Conservation (phyloP, 2,888 invertebrate genomes). For the Hirtodrosophila confusa region DNA sequence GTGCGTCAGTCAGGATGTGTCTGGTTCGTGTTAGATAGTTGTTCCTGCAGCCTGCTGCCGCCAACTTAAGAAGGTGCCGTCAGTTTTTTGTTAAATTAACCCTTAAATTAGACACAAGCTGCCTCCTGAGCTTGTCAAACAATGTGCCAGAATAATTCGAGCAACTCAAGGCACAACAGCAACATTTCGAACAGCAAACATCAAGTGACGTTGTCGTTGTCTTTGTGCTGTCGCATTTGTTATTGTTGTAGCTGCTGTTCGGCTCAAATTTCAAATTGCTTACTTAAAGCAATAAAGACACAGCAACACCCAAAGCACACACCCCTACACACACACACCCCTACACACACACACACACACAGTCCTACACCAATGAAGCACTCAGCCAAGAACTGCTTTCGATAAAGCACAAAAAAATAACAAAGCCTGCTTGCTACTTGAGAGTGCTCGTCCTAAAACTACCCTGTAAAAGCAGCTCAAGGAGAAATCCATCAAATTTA, state of each 20-base stretch:
- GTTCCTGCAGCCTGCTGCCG: too few relatives aligned
- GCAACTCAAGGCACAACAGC: constrained; percentile 39
- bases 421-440: too few relatives aligned
- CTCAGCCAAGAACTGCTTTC: constrained; percentile 55
- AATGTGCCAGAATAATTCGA: constrained; percentile 64
- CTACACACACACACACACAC: constrained; percentile 13
- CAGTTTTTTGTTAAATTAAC: constrained; percentile 66
- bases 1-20: constrained; percentile 7
- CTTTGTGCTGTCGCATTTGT: constrained; percentile 25
- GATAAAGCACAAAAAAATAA: constrained; percentile 34
- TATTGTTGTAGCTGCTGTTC: constrained; percentile 13
- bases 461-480: background rate
- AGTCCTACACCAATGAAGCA: constrained; percentile 33
- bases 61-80: constrained; percentile 18
- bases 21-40: too few relatives aligned
- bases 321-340: constrained; percentile 20
- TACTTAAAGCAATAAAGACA: constrained; percentile 74
- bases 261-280: constrained; percentile 79
- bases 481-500: too few relatives aligned
- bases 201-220: constrained; percentile 42
- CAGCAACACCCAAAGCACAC: constrained; percentile 50
- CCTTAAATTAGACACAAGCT: constrained; percentile 53
- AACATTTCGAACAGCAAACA: constrained; percentile 42
- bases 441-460: background rate
- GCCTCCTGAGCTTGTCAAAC: constrained; percentile 28